Percentiles rank a stretch among this genome's conserved stretches.
Conservation (phyloP, 2,888 invertebrate genomes). For the Phorcus lineatus region DNA sequence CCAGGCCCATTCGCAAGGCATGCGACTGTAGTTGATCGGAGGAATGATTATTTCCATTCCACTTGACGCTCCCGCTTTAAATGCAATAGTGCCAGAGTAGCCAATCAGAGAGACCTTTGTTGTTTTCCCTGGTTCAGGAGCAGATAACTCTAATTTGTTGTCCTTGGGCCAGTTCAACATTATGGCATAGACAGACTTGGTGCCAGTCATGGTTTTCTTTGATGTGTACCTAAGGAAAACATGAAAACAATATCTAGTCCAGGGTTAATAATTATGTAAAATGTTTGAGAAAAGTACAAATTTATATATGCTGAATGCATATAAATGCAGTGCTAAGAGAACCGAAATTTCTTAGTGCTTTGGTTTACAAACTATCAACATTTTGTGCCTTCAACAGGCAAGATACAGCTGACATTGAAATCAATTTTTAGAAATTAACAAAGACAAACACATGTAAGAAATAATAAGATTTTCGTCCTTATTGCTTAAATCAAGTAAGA, state of each 20-base stretch:
- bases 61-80: not conserved
- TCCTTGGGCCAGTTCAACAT: constrained; percentile 83
- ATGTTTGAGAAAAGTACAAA: not conserved
- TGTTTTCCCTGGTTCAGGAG: constrained; percentile 68
- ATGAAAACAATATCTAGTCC: not conserved
- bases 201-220: constrained; percentile 60
- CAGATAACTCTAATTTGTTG: constrained; percentile 78
- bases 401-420: too few species aligned
- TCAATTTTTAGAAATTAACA: too few species aligned
- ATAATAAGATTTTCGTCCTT: too few species aligned
- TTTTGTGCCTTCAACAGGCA: too few species aligned
- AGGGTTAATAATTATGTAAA: not conserved
- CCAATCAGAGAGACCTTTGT: constrained; percentile 13
- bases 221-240: constrained; percentile 42
- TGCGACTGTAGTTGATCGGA: not conserved
- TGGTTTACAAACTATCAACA: too few species aligned
- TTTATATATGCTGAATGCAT: too few species aligned
- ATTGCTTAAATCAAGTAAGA: too few species aligned
- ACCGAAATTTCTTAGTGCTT: too few species aligned
- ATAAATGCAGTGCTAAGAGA: too few species aligned
- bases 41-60: not conserved
- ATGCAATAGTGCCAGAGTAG: not conserved
- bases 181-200: constrained; percentile 79
- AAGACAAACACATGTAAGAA: too few species aligned
- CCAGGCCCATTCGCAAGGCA: not conserved